phyloP scores from a whole-genome alignment of 2,113 vertebrate genomes.

The Galeopterus variegatus region DNA sequence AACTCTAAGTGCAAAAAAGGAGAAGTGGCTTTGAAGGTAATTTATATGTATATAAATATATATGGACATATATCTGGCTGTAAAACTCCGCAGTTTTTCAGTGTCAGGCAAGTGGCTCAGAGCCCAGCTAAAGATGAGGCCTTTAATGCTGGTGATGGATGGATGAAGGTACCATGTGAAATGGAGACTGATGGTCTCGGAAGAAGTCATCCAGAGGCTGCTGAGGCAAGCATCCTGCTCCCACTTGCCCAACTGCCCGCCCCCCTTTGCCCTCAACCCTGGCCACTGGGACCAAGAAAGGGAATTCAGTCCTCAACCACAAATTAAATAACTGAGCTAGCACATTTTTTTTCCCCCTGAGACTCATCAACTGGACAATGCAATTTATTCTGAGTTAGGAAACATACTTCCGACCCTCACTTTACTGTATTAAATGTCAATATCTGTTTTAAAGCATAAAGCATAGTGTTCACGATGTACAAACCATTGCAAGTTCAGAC shows the following conservation, averaged over 20 bases:
- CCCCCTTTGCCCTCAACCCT: background rate
- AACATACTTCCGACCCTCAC: slow-evolving; percentile 54
- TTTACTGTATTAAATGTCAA: slow-evolving; percentile 65
- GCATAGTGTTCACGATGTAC: background rate
- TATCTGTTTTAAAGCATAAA: slow-evolving; percentile 52
- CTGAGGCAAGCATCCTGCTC: background rate
- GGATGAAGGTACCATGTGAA: background rate
- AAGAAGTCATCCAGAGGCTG: background rate
- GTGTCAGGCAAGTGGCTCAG: slow-evolving; percentile 51
- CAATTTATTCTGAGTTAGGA: slow-evolving; percentile 73
- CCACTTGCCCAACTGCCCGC: background rate
- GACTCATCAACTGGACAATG: slow-evolving; percentile 32
- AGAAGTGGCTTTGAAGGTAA: slow-evolving; percentile 44
- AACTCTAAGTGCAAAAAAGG: background rate
- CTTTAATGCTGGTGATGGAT: slow-evolving; percentile 42
- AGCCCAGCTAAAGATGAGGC: background rate
- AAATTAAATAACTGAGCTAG: slow-evolving; percentile 60
- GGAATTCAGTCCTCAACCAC: slow-evolving; percentile 23
- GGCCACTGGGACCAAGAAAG: slow-evolving; percentile 42
- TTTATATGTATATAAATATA: slow-evolving; percentile 47
- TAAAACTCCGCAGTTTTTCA: slow-evolving; percentile 40
- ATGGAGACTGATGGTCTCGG: background rate
- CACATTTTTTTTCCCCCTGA: slow-evolving; percentile 5
- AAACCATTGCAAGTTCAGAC: slow-evolving; percentile 45
- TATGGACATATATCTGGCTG: background rate